Base-by-base conservation (phyloP, 2,888 invertebrate genomes). In the Caenorhabditis sulstoni region DNA sequence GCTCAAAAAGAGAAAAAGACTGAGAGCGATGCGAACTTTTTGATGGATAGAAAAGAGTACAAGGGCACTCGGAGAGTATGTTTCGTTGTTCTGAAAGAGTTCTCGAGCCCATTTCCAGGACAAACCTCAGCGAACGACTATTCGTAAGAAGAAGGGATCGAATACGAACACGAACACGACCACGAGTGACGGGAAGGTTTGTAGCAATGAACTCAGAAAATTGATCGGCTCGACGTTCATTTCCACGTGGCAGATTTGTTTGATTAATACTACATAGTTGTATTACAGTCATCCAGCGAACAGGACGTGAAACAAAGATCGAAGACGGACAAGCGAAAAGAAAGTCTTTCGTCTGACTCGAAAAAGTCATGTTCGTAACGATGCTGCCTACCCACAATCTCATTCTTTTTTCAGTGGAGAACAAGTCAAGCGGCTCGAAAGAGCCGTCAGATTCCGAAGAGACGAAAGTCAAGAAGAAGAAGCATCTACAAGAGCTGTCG, bases 111-210 rank as follows among this genome's bases (percentile, higher is more conserved):
- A n/a, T 16, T 7, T 16, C 18, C 5, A 47, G 49, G 50, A 67
- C 61, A 35, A 61, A 55, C 29, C 3, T 3, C 29, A 29, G 29
- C 35, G 61, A 20, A 62, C 61, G 8, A 61, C 53, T 4, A 45
- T 57, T 39, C 62, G 52, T 3, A 59, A 61, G 37, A 70, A 70
- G 53, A 70, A 70, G 22, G 52, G 45, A 5, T 61, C 59, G 11
- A 52, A 47, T 7, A 22, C 20, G 22, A 49, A 20, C 49, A 44
- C 44, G 4, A 29, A 29, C 29, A 29, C 29, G 29, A 29, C 29
- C 29, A 29, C 29, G 4, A 29, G 29, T 7, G 29, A 29, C 7
- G 29, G 29, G 29, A 29, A 29, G 29, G 29, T 29, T 29, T 29
- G 29, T 29, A 29, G n/a, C n/a, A n/a, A n/a, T n/a, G 39, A 16